A percentile compares a stretch with the other conserved stretches of the same genome.
Evolutionary conservation across 2,888 invertebrate genomes (phyloP).

Genomic region (Cerastis leucographa): DNA sequence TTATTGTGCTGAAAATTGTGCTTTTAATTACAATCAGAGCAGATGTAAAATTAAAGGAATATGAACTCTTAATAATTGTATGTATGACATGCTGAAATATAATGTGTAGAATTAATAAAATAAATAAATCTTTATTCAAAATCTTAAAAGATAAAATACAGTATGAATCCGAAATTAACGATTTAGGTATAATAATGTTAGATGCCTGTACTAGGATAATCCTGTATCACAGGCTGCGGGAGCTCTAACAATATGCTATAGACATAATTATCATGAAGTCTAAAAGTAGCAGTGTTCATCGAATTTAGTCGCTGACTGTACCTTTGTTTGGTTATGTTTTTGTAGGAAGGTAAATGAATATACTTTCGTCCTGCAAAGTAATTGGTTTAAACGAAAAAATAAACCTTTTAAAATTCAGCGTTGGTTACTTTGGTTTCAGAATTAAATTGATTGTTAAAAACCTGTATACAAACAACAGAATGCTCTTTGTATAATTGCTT

Average conservation of each 20-base stretch:
- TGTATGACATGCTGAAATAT: not conserved
- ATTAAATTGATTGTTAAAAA: slow-evolving; percentile 74
- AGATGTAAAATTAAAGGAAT: not conserved
- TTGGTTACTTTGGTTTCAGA: slow-evolving; percentile 69
- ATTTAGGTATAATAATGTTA: no score
- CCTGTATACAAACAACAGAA: slow-evolving; percentile 68
- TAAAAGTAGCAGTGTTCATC: not conserved
- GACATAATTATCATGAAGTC: not conserved
- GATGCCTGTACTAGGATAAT: no score
- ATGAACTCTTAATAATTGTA: not conserved
- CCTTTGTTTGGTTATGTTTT: not conserved
- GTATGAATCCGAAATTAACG: no score
- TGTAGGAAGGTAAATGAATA: slow-evolving; percentile 4
- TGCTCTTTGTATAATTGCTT: slow-evolving; percentile 80
- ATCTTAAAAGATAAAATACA: no score
- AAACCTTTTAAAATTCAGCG: slow-evolving; percentile 38
- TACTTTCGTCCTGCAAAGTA: slow-evolving; percentile 25
- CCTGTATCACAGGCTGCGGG: no score
- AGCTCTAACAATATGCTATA: no score
- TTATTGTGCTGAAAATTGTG: not conserved
- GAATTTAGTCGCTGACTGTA: not conserved
- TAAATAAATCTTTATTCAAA: no score
- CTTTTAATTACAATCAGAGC: not conserved
- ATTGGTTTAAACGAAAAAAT: slow-evolving; percentile 43
- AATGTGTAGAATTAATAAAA: not conserved